A percentile compares a stretch with the other conserved stretches of the same genome.
Conservation (phyloP, 2,797 vertebrate genomes). For the Tapera naevia region DNA sequence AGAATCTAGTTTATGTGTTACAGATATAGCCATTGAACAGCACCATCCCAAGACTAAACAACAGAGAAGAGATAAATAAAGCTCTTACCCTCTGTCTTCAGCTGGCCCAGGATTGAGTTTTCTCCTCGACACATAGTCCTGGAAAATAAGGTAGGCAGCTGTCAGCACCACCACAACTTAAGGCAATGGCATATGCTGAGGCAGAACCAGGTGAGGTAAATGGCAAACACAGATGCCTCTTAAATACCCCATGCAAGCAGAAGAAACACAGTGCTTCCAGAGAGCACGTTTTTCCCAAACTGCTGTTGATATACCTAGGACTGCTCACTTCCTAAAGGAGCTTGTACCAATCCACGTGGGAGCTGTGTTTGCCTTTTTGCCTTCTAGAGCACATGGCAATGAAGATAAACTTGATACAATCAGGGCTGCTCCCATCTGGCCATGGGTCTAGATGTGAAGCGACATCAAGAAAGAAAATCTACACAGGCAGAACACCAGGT, state of each 20-base stretch:
- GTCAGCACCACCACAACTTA: background rate
- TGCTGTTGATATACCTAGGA: background rate
- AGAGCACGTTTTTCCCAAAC: background rate
- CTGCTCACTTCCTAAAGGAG: background rate
- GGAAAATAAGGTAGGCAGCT: constrained; percentile 52
- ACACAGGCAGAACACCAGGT: accelerated
- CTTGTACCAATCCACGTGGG: accelerated
- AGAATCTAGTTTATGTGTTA: background rate
- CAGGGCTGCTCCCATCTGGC: background rate
- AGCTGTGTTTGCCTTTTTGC: background rate
- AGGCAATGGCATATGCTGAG: background rate
- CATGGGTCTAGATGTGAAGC: background rate
- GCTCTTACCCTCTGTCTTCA: constrained; percentile 88
- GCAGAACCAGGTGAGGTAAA: background rate
- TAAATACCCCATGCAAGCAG: background rate
- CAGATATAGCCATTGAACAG: background rate
- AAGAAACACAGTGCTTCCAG: background rate
- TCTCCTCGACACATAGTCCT: constrained; percentile 97
- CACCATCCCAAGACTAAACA: background rate
- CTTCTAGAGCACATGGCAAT: background rate
- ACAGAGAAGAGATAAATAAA: background rate
- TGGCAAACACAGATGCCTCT: background rate
- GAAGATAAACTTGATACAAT: accelerated
- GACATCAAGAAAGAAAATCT: accelerated
- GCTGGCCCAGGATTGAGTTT: constrained; percentile 92